Conservation (phyloP, 1,140 invertebrate species). For the Megalonaias nervosa region DNA sequence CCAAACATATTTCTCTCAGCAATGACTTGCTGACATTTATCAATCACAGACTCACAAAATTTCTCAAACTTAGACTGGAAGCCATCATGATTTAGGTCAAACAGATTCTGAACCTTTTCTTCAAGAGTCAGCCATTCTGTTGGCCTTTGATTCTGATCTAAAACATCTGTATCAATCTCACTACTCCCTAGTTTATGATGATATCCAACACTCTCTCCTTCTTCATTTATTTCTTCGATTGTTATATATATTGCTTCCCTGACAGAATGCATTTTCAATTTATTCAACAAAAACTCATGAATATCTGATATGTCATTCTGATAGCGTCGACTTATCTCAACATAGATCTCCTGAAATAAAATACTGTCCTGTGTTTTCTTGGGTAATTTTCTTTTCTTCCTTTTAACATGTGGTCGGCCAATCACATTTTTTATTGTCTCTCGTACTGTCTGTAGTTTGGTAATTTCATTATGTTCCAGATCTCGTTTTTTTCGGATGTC, state of each 20-base stretch:
- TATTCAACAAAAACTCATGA: slow-evolving; percentile 16
- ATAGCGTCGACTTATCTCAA: slow-evolving; percentile 20
- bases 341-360: slow-evolving; percentile 22
- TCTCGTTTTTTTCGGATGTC: slow-evolving; percentile 5
- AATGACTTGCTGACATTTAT: slow-evolving; percentile 20
- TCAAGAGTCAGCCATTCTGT: slow-evolving; percentile 30
- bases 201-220: slow-evolving; percentile 26
- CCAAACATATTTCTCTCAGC: slow-evolving; percentile 28
- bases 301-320: slow-evolving; percentile 22
- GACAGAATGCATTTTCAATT: slow-evolving; percentile 27
- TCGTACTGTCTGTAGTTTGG: slow-evolving; percentile 13
- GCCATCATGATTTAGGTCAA: slow-evolving; percentile 23
- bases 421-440: slow-evolving; percentile 36
- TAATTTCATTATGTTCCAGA: slow-evolving; percentile 3
- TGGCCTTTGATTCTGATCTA: slow-evolving; percentile 23
- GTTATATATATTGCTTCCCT: slow-evolving; percentile 24
- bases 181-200: slow-evolving; percentile 30
- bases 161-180: slow-evolving; percentile 33
- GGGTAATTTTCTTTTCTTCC: slow-evolving; percentile 13
- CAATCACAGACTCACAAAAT: slow-evolving; percentile 20
- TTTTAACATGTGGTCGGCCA: slow-evolving; percentile 22
- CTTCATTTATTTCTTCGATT: slow-evolving; percentile 24
- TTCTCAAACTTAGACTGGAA: slow-evolving; percentile 24
- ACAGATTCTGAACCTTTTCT: slow-evolving; percentile 24
- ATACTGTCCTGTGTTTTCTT: slow-evolving; percentile 3